Conservation (phyloP, 2,888 invertebrate species). For the Neria commutata region DNA sequence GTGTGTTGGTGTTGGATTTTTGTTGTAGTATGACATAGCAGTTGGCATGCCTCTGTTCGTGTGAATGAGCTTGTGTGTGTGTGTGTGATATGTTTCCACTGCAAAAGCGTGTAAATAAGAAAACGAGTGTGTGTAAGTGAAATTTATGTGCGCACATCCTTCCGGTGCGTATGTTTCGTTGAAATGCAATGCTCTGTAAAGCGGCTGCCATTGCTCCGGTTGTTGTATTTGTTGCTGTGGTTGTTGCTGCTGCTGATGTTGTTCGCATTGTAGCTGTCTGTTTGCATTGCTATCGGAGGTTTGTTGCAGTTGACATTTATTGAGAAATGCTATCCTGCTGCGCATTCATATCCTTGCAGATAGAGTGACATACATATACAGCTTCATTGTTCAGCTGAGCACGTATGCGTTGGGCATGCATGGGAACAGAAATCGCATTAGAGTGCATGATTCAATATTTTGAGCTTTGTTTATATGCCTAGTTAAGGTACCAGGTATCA, state of each 20-base stretch:
- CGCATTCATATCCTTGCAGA: constrained; percentile 30
- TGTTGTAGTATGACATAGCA: neutral
- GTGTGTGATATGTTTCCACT: neutral
- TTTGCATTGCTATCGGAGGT: constrained; percentile 3
- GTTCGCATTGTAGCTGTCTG: constrained; percentile 18
- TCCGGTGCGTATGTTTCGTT: constrained; percentile 31
- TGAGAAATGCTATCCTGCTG: constrained; percentile 38
- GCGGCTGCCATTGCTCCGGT: no score
- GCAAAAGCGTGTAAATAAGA: constrained; percentile 44
- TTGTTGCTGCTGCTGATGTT: constrained; percentile 24
- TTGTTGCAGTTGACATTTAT: constrained; percentile 39
- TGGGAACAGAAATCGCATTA: no score
- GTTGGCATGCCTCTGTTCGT: constrained; percentile 1
- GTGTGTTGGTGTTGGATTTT: neutral
- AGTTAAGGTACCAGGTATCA: no score
- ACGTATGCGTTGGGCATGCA: no score
- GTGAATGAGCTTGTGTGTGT: neutral
- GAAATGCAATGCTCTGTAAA: constrained; percentile 12
- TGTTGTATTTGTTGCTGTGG: constrained; percentile 22
- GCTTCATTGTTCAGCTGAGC: no score
- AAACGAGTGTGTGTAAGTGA: constrained; percentile 43
- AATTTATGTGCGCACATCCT: constrained; percentile 49
- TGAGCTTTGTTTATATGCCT: no score
- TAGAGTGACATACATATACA: no score
- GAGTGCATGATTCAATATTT: no score